Conservation (phyloP, 2,888 invertebrate genomes). For the Melanostoma mellinum region DNA sequence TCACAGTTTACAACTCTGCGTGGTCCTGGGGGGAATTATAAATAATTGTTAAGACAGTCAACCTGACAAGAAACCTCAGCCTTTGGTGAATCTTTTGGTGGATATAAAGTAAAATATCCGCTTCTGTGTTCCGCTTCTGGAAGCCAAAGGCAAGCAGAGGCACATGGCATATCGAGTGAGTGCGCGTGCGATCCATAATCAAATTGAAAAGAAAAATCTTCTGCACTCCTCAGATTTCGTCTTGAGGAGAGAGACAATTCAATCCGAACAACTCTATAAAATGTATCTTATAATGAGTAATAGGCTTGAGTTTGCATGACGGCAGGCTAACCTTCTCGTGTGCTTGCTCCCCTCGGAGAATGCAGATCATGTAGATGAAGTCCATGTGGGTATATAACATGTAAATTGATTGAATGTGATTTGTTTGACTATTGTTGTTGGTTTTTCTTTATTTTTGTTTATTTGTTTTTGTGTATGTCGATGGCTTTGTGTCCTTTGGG, state of each 20-base stretch:
- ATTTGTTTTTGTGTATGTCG: background rate
- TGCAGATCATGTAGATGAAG: constrained; percentile 45
- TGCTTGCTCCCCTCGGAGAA: constrained; percentile 34
- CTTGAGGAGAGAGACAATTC: constrained; percentile 56
- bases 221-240: constrained; percentile 22
- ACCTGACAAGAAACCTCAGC: constrained; percentile 65
- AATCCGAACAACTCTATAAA: constrained; percentile 72
- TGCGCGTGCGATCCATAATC: constrained; percentile 67
- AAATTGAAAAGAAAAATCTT: constrained; percentile 64
- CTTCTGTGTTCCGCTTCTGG: constrained; percentile 40
- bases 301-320: constrained; percentile 65
- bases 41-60: constrained; percentile 73
- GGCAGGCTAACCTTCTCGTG: constrained; percentile 29
- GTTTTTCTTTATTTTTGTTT: no score
- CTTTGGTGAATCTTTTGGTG: constrained; percentile 32
- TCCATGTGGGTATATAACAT: constrained; percentile 45
- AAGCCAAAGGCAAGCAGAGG: constrained; percentile 12
- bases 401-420: constrained; percentile 66
- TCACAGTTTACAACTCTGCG: constrained; percentile 70
- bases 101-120: constrained; percentile 50
- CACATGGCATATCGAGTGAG: constrained; percentile 23
- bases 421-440: constrained; percentile 45
- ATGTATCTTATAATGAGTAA: constrained; percentile 71
- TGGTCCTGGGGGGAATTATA: constrained; percentile 70
- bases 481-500: constrained; percentile 14